Conservation (phyloP, 1,140 invertebrate species). For the Panagrolaimus sp. region DNA sequence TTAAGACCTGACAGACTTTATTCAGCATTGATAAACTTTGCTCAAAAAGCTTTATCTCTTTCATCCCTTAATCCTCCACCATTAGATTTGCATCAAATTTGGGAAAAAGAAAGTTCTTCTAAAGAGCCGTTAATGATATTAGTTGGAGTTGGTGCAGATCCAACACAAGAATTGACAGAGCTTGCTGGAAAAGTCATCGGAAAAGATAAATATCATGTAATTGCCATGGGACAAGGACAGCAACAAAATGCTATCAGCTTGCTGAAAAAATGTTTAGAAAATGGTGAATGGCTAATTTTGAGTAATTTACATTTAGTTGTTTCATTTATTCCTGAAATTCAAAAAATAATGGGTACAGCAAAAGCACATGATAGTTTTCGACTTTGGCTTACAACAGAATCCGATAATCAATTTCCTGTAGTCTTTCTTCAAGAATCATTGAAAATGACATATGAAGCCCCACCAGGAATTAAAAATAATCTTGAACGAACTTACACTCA, state of each 20-base stretch:
- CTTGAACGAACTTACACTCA: slow-evolving; percentile 60
- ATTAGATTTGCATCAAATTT: slow-evolving; percentile 65
- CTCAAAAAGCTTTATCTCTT: slow-evolving; percentile 64
- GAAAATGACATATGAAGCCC: slow-evolving; percentile 80
- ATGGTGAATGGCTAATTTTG: slow-evolving; percentile 35
- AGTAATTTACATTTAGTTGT: slow-evolving; percentile 77
- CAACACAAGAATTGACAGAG: slow-evolving; percentile 70
- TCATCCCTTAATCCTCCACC: slow-evolving; percentile 64
- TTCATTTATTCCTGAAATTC: slow-evolving; percentile 70
- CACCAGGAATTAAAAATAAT: slow-evolving; percentile 64
- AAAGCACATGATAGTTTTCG: slow-evolving; percentile 67
- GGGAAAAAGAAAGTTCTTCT: slow-evolving; percentile 63
- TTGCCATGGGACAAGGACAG: slow-evolving; percentile 45
- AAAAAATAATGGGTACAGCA: slow-evolving; percentile 62
- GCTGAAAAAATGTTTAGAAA: slow-evolving; percentile 21
- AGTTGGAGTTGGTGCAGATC: slow-evolving; percentile 72
- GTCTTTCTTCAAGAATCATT: slow-evolving; percentile 68
- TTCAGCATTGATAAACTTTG: slow-evolving; percentile 68
- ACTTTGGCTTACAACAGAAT: slow-evolving; percentile 73
- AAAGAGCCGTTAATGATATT: slow-evolving; percentile 70
- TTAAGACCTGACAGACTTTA: slow-evolving; percentile 74
- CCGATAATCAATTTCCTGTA: slow-evolving; percentile 67
- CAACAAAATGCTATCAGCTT: slow-evolving; percentile 26
- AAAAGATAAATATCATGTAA: slow-evolving; percentile 20
- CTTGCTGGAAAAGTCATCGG: slow-evolving; percentile 63